These are phyloP conservation scores for Rhinopithecus roxellana DNA, from an alignment of 2,113 vertebrate genomes.

Conservation along the genomic window DNA sequence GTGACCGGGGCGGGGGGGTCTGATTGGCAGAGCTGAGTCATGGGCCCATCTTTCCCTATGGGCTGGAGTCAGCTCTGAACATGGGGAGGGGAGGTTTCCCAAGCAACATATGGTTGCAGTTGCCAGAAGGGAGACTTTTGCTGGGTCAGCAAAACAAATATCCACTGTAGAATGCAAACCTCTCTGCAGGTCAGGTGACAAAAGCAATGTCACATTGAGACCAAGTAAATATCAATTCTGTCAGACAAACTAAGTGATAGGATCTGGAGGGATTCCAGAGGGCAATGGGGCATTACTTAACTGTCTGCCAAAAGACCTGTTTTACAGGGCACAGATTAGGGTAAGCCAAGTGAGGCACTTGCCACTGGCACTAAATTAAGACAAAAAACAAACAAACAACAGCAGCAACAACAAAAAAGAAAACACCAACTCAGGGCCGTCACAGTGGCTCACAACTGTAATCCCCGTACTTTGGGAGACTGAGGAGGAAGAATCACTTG, in stretches of 20 bases:
- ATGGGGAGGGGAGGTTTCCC: not conserved
- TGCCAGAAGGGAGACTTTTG: not conserved
- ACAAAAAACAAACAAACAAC: not conserved
- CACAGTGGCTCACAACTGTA: too few relatives aligned
- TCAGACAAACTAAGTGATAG: slow-evolving; percentile 21
- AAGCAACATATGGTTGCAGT: not conserved
- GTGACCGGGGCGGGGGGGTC: not conserved
- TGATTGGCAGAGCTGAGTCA: slow-evolving; percentile 14
- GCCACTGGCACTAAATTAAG: not conserved
- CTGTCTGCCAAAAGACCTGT: not conserved
- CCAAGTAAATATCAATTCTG: not conserved
- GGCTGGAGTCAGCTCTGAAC: not conserved
- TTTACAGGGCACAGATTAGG: not conserved
- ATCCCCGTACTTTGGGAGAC: too few relatives aligned
- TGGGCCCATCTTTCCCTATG: not conserved
- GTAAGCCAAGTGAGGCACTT: not conserved
- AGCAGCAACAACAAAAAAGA: too few relatives aligned
- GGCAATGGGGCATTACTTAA: not conserved
- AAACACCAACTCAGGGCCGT: too few relatives aligned
- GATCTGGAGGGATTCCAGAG: not conserved
- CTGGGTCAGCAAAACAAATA: slow-evolving; percentile 29
- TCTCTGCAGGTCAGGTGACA: not conserved
- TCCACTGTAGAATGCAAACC: not conserved
- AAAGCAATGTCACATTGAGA: not conserved
- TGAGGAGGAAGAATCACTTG: too few relatives aligned